phyloP scores from a whole-genome alignment of 2,113 vertebrate species.

The Thoracochromis brauschi region DNA sequence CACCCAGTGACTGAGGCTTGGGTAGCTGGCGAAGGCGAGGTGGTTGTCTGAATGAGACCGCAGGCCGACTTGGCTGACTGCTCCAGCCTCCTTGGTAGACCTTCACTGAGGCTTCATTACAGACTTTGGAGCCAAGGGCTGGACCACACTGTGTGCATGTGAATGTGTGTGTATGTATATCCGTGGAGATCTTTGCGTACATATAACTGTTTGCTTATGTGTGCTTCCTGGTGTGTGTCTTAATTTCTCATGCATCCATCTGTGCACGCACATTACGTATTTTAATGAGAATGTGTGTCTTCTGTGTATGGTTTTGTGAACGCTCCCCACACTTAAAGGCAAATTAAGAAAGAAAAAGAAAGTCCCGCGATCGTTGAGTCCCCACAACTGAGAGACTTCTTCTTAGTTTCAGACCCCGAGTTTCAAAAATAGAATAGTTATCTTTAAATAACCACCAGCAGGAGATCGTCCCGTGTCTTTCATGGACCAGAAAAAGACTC shows the following conservation, averaged over 20 bases:
- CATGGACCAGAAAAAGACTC: constrained; percentile 23
- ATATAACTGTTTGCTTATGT: constrained; percentile 11
- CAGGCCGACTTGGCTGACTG: constrained; percentile 59
- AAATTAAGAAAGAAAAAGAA: background rate
- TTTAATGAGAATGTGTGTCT: constrained; percentile 20
- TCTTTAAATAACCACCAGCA: constrained; percentile 40
- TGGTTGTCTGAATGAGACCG: constrained; percentile 68
- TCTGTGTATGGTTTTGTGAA: background rate
- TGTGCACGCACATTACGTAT: constrained; percentile 9
- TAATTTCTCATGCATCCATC: constrained; percentile 1
- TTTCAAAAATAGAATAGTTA: constrained; percentile 39
- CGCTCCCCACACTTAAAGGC: background rate
- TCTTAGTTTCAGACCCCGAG: background rate
- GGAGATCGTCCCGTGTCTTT: constrained; percentile 10
- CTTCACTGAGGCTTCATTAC: constrained; percentile 61
- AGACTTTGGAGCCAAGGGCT: constrained; percentile 45
- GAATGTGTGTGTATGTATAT: constrained; percentile 11
- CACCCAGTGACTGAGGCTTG: constrained; percentile 64
- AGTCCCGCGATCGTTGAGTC: background rate
- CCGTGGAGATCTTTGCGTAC: background rate
- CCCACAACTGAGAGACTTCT: constrained; percentile 33
- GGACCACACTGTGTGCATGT: constrained; percentile 62
- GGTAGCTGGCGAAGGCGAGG: constrained; percentile 43
- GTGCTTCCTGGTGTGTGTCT: constrained; percentile 15
- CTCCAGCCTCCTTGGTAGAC: constrained; percentile 58